Base-by-base conservation (phyloP, 1,140 invertebrate genomes). In the Pararge aegeria region DNA sequence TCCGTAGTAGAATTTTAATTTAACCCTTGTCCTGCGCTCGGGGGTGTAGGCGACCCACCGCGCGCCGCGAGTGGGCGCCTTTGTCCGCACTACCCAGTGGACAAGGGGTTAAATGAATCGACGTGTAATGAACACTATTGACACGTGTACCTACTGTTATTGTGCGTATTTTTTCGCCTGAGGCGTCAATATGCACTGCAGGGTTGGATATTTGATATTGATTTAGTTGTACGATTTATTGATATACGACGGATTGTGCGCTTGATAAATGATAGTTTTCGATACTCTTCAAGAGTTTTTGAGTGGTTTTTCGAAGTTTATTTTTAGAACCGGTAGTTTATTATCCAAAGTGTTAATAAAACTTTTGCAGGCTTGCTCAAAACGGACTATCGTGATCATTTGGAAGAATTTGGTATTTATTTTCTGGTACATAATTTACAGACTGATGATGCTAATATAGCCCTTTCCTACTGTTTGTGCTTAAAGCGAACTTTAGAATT, bases 121-220 rank as follows among this genome's bases (percentile, higher is more conserved):
- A 68, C 66, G 51, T 68, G 66, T 68, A 68, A 68, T 68, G 66
- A 68, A 59, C 66, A 68, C 50, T 60, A 54, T 56, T 37, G 57
- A 63, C 66, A 61, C 66, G 66, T 55, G 65, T 34, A 42, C 24
- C 38, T 27, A 49, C 46, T 51, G 46, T 61, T 56, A 61, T 68
- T 64, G 66, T 68, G 42, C 52, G 18, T 67, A 62, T 68, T 68
- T 64, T 68, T 68, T 50, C 59, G 66, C 66, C 58, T 34, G 46
- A 58, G 57, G 66, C 66, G 58, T 68, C 62, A 70, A 69, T 64
- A 71, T 38, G 10, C 53, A 16, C 16, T 1, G 46, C 15, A 30
- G 42, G 51, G 30, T 29, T 54, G 15, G 38, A 24, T 2, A 40
- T 53, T 52, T 49, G 44, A 54, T 61, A 49, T 49, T 49, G 12